Percentiles rank a stretch among this genome's conserved stretches.
Conservation (phyloP, 2,888 invertebrate species). For the Colostygia pectinataria region DNA sequence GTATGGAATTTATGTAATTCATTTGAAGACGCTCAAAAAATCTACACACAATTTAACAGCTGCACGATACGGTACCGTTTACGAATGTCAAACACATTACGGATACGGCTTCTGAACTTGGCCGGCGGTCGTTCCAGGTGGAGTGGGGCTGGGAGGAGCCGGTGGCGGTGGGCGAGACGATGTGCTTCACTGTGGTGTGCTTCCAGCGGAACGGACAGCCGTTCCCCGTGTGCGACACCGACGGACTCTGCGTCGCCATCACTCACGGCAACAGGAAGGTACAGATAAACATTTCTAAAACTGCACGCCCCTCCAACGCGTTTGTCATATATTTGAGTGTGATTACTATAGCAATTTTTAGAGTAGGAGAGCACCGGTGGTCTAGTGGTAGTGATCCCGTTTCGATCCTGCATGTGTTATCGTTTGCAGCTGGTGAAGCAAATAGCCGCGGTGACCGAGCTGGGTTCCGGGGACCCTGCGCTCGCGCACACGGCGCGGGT, state of each 20-base stretch:
- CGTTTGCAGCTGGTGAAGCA: conserved; percentile 48
- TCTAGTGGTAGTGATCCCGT: no score
- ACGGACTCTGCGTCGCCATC: conserved; percentile 94
- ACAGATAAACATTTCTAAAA: no score
- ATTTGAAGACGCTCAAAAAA: no score
- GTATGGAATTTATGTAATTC: no score
- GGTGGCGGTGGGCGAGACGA: conserved; percentile 93
- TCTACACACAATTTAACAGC: no score
- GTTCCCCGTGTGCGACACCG: conserved; percentile 96
- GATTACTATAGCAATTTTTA: no score
- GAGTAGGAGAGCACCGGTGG: no score
- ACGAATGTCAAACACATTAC: no score
- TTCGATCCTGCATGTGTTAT: neutral
- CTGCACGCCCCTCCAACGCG: no score
- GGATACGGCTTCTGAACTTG: no score
- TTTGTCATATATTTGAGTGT: no score
- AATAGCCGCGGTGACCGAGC: conserved; percentile 92
- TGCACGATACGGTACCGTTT: no score
- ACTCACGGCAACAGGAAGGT: conserved; percentile 92
- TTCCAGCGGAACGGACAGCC: conserved; percentile 96
- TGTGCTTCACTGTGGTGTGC: conserved; percentile 95
- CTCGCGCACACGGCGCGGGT: conserved; percentile 93
- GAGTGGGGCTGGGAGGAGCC: conserved; percentile 97
- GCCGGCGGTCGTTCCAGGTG: conserved; percentile 78
- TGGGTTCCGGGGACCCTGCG: conserved; percentile 94